These are phyloP conservation scores for Eriocheir sinensis DNA, from an alignment of 1,140 invertebrate genomes.

Conservation along the genomic window DNA sequence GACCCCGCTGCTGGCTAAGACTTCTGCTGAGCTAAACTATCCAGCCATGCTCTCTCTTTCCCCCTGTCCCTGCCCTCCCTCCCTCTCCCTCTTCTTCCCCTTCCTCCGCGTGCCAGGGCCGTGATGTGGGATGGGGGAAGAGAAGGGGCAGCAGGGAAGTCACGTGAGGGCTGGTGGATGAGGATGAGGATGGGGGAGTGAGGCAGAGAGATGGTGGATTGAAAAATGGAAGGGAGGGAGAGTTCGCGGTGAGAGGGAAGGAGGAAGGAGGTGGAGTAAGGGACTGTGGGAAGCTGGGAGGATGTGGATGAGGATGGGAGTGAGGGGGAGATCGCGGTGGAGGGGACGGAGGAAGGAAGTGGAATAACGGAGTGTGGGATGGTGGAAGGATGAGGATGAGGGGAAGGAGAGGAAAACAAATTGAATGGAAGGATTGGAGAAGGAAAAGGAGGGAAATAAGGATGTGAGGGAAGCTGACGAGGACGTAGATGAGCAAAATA, in stretches of 20 bases:
- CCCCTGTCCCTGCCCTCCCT: not conserved
- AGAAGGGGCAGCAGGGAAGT: not conserved
- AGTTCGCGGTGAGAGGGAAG: not conserved
- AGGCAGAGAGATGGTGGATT: not conserved
- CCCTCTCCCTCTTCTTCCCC: not conserved
- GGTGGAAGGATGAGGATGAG: not conserved
- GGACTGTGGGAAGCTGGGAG: not conserved
- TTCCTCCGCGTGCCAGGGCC: not conserved
- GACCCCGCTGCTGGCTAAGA: not conserved
- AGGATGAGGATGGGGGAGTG: not conserved
- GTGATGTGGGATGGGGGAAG: not conserved
- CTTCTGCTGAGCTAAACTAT: not conserved
- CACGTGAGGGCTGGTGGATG: not conserved
- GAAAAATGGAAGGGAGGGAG: not conserved
- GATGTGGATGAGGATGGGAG: slow-evolving; percentile 3
- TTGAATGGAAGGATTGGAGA: not conserved
- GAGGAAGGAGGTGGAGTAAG: too few relatives aligned
- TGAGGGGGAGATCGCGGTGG: not conserved
- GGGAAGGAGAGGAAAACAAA: not conserved
- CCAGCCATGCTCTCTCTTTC: too few relatives aligned
- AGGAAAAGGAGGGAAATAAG: not conserved
- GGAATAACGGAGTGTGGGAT: not conserved
- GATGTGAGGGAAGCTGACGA: not conserved
- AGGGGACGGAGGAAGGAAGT: not conserved
- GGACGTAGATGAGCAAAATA: not conserved